Base-by-base conservation (phyloP, 2,888 invertebrate genomes). In the Cyclophora punctaria region DNA sequence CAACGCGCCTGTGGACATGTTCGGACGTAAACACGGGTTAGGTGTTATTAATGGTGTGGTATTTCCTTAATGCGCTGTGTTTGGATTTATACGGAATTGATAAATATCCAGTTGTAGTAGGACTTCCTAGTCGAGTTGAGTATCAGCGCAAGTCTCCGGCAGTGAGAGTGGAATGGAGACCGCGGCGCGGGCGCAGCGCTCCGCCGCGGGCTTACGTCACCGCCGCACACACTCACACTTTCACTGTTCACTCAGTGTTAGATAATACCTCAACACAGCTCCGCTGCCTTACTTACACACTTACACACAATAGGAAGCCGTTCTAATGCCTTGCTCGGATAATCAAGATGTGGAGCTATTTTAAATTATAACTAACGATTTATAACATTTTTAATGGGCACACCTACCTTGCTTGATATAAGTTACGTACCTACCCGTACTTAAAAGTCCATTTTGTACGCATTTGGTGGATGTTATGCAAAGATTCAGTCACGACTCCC, bases 251-350 rank as follows among this genome's bases (percentile, higher is more conserved):
- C 37, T 37, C 83, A 83, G 83, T 85, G 78, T 87, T 88, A 86
- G 85, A 85, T 87, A 86, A 88, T 80, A 78, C 67, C 71, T 71
- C 69, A 72, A 75, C 69, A 79, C 81, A 64, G 71, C 70, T 74
- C 78, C 69, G 77, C 76, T 83, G 85, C 75, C 85, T 84, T 83
- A 86, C 86, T 84, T 84, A 82, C 83, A 83, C 80, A 82, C 78
- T 82, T 80, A 80, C 75, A 81, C 66, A 79, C 82, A 79, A 80
- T 80, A 79, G 78, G 79, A 80, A 83, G 77, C 78, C 62, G 75
- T 66, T 74, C 73, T 75, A 75, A 71, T 69, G 70, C 66, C 66
- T 66, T 63, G 64, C 67, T 66, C 60, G 46, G 52, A 49, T 61
- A 59, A 59, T 57, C 47, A 48, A 49, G 57, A 58, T 61, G 48